Evolutionary conservation across 2,113 vertebrate species (phyloP).

Genomic region (Notothenia coriiceps): DNA sequence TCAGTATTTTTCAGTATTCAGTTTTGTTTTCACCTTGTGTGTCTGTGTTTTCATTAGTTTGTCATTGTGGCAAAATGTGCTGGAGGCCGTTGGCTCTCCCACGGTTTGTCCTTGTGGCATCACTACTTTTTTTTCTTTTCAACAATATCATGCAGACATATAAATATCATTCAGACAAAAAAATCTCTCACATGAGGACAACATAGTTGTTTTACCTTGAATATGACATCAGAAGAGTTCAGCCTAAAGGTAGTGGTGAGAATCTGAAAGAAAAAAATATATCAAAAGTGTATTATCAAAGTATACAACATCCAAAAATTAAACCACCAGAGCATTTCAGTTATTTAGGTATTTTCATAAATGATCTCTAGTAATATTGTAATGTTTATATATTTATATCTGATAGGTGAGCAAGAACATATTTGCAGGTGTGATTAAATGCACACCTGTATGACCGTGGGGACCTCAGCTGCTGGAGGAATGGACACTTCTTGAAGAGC

Average conservation of each 20-base stretch:
- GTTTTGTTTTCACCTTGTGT: no score
- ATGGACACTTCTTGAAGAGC: conserved; percentile 78
- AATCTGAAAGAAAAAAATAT: conserved; percentile 63
- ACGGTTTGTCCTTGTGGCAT: no score
- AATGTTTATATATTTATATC: not conserved
- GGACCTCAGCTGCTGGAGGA: conserved; percentile 62
- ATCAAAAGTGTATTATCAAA: not conserved
- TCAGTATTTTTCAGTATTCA: no score
- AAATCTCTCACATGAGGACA: not conserved
- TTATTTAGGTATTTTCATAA: not conserved
- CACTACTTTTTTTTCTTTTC: not conserved
- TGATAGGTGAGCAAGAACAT: not conserved
- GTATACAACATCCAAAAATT: not conserved
- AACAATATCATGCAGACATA: not conserved
- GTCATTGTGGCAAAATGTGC: no score
- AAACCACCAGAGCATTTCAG: not conserved
- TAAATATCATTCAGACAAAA: not conserved
- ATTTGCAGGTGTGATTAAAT: not conserved
- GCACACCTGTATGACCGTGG: conserved; percentile 67
- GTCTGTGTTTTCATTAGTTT: no score
- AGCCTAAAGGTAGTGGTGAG: conserved; percentile 74
- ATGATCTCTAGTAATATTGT: not conserved
- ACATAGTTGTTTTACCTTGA: conserved; percentile 71
- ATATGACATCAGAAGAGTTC: conserved; percentile 54
- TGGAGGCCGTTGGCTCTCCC: no score